Evolutionary conservation across 2,113 vertebrate species (phyloP), one percentile per base, ranked within the genome.

Genomic region (Apaloderma vittatum): DNA sequence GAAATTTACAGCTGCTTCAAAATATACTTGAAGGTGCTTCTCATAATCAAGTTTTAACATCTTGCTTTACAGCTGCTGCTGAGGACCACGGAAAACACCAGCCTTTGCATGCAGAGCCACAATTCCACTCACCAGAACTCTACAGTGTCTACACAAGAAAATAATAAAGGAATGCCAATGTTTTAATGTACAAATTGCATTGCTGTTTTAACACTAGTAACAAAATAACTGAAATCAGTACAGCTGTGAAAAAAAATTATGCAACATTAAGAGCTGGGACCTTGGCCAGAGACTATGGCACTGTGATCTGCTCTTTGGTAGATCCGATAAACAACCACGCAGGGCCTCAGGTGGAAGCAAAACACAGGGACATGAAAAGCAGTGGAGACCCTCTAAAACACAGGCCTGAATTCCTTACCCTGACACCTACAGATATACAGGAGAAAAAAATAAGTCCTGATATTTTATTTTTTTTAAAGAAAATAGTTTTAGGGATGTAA

Each of bases 51-150:
- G 46, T 46, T 26, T 61, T 57, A 72, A 73, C 18, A 58, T 5
- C 27, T 48, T 22, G 11, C 11, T 65, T 58, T 62, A n/a, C 57
- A 78, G 48, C 18, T 90, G 55, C 51, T 90, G 43, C 51, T 55
- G 74, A 45, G 37, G 27, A 21, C 34, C 37, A 75, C 22, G 48
- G 43, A 62, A 82, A 88, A 36, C 12, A 55, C 7, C 23, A 70
- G 13, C 15, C 58, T 61, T 86, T 59, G 58, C 34, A 8, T 4
- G n/a, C 30, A 73, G n/a, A 73, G 40, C 49, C 24, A 62, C 45
- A 71, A 22, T 20, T 30, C 27, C 0, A 0, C 5, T 40, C 27
- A 4, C 24, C 36, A 8, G 32, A 62, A 45, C 63, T 61, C 63
- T 61, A 24, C 15, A 72, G 51, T 12, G 23, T 19, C 26, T 14